Evolutionary conservation across 2,888 invertebrate species (phyloP).

Genomic region (Hypena proboscidalis): DNA sequence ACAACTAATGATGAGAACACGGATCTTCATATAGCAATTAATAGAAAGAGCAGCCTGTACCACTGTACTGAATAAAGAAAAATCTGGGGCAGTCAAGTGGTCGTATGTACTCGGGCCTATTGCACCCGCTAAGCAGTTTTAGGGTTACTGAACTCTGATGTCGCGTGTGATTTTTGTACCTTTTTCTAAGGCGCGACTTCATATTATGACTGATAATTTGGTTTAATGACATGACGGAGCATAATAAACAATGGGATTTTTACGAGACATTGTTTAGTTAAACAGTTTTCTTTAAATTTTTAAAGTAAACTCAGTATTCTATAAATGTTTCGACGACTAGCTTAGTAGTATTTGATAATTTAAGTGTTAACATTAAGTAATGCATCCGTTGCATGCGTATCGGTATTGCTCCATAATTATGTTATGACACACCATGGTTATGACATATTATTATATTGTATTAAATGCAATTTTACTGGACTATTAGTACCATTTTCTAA

Average conservation of each 20-base stretch:
- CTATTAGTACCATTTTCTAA: slow-evolving; percentile 22
- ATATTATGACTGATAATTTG: slow-evolving; percentile 12
- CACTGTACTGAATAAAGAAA: slow-evolving; percentile 45
- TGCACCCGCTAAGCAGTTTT: slow-evolving; percentile 46
- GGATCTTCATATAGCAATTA: slow-evolving; percentile 24
- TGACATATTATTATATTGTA: too few species aligned
- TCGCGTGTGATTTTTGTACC: slow-evolving; percentile 29
- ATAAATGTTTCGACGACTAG: too few species aligned
- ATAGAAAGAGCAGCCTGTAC: slow-evolving; percentile 41
- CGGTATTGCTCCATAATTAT: too few species aligned
- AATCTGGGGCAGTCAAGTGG: slow-evolving; percentile 59
- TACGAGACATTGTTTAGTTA: neutral
- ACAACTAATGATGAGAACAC: slow-evolving; percentile 10
- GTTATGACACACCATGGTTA: too few species aligned
- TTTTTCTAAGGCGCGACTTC: slow-evolving; percentile 19
- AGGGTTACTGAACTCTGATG: slow-evolving; percentile 63
- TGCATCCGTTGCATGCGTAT: too few species aligned
- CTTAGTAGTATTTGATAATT: too few species aligned
- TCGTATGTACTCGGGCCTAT: slow-evolving; percentile 37
- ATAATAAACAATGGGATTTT: neutral
- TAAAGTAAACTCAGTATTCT: too few species aligned
- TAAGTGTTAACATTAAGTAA: too few species aligned
- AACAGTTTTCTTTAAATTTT: too few species aligned
- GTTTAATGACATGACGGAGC: slow-evolving; percentile 12
- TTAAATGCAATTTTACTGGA: too few species aligned